These are phyloP conservation scores for Tokudaia tokunoshimensis DNA, from an alignment of 2,797 vertebrate genomes.

Conservation along the genomic window DNA sequence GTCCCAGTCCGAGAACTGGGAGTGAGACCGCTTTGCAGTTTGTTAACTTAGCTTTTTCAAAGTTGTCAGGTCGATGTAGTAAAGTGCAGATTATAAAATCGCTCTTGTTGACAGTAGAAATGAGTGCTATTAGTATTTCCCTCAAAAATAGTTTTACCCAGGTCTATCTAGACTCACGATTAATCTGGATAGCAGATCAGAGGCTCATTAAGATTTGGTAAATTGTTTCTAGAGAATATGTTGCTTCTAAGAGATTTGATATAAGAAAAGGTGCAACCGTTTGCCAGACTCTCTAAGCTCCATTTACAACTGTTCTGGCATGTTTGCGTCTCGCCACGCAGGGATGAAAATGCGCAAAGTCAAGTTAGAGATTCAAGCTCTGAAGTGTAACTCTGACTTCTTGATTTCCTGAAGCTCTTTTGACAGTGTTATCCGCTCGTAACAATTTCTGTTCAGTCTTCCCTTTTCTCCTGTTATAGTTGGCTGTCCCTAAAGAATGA, in stretches of 20 bases:
- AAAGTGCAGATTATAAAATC: conserved; percentile 22
- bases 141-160: neutral
- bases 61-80: neutral
- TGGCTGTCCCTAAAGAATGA: neutral
- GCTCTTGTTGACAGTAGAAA: neutral
- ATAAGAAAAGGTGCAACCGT: neutral
- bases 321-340: neutral
- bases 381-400: neutral
- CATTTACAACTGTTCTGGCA: neutral
- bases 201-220: neutral
- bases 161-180: neutral
- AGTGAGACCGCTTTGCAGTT: neutral
- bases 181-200: neutral
- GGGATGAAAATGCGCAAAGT: neutral
- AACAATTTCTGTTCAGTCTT: neutral
- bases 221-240: neutral
- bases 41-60: neutral
- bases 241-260: conserved; percentile 28
- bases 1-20: neutral
- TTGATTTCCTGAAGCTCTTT: neutral
- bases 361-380: neutral
- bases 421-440: neutral
- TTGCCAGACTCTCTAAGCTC: neutral
- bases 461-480: neutral
- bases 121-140: neutral